Evolutionary conservation across 1,140 invertebrate species (phyloP).

Genomic region (Pteromalus puparum): DNA sequence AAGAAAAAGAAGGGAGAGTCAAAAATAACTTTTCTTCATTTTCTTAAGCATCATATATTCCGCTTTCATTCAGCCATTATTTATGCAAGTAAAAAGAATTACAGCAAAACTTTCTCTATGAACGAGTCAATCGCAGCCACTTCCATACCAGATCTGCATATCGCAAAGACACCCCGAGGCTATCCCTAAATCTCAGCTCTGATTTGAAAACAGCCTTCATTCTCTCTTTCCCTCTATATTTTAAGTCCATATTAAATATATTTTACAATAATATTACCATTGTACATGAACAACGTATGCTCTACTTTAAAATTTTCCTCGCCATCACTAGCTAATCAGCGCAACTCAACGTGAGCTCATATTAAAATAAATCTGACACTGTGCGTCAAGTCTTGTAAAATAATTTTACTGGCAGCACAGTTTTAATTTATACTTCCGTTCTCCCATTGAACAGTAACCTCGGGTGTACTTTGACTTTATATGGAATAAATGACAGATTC

Average conservation of each 20-base stretch:
- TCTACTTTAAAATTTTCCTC: slow-evolving; percentile 64
- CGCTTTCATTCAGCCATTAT: slow-evolving; percentile 65
- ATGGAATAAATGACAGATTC: slow-evolving; percentile 14
- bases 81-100: slow-evolving; percentile 66
- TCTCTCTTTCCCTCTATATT: slow-evolving; percentile 56
- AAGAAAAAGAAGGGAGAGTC: slow-evolving; percentile 57
- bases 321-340: slow-evolving; percentile 63
- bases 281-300: slow-evolving; percentile 74
- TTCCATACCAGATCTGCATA: slow-evolving; percentile 64
- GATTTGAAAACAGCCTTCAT: slow-evolving; percentile 66
- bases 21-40: slow-evolving; percentile 31
- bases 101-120: slow-evolving; percentile 66
- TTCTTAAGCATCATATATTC: slow-evolving; percentile 63
- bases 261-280: slow-evolving; percentile 75
- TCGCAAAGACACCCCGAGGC: slow-evolving; percentile 43
- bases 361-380: slow-evolving; percentile 45
- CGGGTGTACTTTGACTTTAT: slow-evolving; percentile 42
- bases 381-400: slow-evolving; percentile 39
- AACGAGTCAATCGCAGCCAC: slow-evolving; percentile 65
- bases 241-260: slow-evolving; percentile 74
- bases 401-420: slow-evolving; percentile 44
- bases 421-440: slow-evolving; percentile 13
- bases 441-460: slow-evolving; percentile 25
- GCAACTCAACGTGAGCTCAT: slow-evolving; percentile 47
- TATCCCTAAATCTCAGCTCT: slow-evolving; percentile 54